Base-by-base conservation (phyloP, 2,888 invertebrate genomes). In the Acrocyrtus sp. region DNA sequence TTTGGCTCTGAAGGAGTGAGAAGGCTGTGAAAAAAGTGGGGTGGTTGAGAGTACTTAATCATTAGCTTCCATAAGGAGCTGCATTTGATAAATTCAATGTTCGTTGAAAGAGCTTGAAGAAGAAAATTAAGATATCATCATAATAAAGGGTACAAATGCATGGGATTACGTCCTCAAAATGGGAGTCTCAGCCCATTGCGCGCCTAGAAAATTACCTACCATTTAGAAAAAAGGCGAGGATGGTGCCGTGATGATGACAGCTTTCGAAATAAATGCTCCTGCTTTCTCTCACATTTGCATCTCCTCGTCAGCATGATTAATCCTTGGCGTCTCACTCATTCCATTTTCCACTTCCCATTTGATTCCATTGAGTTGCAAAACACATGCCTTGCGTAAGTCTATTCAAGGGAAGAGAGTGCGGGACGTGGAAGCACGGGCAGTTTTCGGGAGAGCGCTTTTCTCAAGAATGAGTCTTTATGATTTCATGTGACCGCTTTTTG, bases 281-380 rank as follows among this genome's bases (percentile, higher is more conserved):
- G 5, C 34, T 34, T 34, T 34, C 34, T 12, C 34, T 34, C 34
- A 34, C 34, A 12, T 34, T 34, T 34, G 34, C 12, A 34, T 34
- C 34, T 12, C 34, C 5, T 34, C 34, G 34, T 45, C 57, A 4
- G 21, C 12, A 57, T 57, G 41, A 57, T 57, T 57, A 57, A 57
- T 57, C 57, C 57, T 57, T 24, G 12, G 57, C 26, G 43, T 43
- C 45, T 41, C 57, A 57, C 41, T 57, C 57, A n/a, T 43, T 19
- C 26, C 19, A 15, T 22, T 10, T 24, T 43, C 22, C 12, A 26
- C 15, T 12, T 51, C 24, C 21, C 21, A 24, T 24, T 51, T 51
- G 26, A 24, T 21, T 50, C 10, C 24, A n/a, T 48, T 48, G 10
- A 4, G 10, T 21, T 4, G 19, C 10, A 48, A 21, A 48, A 21